A percentile compares a stretch with the other conserved stretches of the same genome.
Conservation (phyloP, 2,113 vertebrate species). For the Zosterops lateralis region DNA sequence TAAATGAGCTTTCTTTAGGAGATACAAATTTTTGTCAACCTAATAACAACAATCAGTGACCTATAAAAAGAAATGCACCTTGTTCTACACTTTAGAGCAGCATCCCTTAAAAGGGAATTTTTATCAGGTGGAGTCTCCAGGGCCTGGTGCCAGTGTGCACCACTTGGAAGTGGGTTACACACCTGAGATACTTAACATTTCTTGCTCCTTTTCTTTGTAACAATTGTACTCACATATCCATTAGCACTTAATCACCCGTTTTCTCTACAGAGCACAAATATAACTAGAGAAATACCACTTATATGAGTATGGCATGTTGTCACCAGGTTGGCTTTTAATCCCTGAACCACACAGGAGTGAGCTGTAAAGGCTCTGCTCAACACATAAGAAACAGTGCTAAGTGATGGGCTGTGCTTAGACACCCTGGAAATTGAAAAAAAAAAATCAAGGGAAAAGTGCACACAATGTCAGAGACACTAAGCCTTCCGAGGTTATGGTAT, state of each 20-base stretch:
- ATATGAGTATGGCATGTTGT: background rate
- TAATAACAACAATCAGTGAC: background rate
- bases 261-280: background rate
- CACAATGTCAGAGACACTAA: background rate
- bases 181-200: background rate
- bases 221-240: background rate
- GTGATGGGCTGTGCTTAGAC: background rate
- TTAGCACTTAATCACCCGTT: background rate
- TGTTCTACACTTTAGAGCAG: background rate
- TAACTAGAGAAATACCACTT: background rate
- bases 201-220: background rate
- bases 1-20: background rate
- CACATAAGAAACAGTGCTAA: background rate
- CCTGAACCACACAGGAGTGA: background rate
- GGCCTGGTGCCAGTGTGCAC: background rate
- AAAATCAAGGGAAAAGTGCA: background rate
- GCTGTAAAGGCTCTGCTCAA: background rate
- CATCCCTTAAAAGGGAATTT: background rate
- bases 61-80: background rate
- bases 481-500: background rate
- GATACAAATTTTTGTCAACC: background rate
- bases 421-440: background rate
- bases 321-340: background rate
- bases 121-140: background rate
- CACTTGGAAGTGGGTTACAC: background rate